phyloP scores from a whole-genome alignment of 2,888 invertebrate species.

The Ligdia adustata region DNA sequence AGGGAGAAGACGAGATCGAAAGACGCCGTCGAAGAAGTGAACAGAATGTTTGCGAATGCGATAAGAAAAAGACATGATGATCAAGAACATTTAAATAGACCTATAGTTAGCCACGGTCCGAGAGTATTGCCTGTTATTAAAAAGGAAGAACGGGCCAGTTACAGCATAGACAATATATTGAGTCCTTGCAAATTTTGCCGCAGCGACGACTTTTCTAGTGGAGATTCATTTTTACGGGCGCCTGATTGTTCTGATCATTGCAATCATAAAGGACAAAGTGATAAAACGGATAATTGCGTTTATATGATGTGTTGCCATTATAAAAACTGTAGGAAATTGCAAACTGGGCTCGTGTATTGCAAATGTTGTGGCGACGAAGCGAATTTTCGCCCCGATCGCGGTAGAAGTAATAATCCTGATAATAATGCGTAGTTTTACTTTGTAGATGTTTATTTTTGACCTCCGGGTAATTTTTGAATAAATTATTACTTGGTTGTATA shows the following conservation, averaged over 20 bases:
- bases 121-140: constrained; percentile 71
- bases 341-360: constrained; percentile 41
- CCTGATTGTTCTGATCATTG: constrained; percentile 46
- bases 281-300: constrained; percentile 49
- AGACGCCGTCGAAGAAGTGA: constrained; percentile 71
- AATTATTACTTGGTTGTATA: constrained; percentile 17
- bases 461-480: constrained; percentile 21
- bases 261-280: constrained; percentile 32
- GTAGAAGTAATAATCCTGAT: constrained; percentile 21
- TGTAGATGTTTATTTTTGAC: constrained; percentile 28
- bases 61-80: constrained; percentile 28
- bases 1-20: constrained; percentile 65
- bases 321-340: constrained; percentile 38
- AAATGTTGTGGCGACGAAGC: constrained; percentile 43
- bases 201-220: constrained; percentile 58
- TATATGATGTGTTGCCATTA: constrained; percentile 57
- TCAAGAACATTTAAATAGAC: constrained; percentile 51
- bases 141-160: constrained; percentile 30
- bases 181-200: constrained; percentile 49
- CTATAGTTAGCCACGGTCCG: constrained; percentile 62
- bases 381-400: constrained; percentile 26
- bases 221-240: constrained; percentile 56
- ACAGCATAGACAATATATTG: constrained; percentile 3
- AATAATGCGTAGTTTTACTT: constrained; percentile 37
- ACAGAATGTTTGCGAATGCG: constrained; percentile 73